Evolutionary conservation across 2,888 invertebrate species (phyloP), one percentile per base, ranked within the genome.

Genomic region (Microdon myrmicae): DNA sequence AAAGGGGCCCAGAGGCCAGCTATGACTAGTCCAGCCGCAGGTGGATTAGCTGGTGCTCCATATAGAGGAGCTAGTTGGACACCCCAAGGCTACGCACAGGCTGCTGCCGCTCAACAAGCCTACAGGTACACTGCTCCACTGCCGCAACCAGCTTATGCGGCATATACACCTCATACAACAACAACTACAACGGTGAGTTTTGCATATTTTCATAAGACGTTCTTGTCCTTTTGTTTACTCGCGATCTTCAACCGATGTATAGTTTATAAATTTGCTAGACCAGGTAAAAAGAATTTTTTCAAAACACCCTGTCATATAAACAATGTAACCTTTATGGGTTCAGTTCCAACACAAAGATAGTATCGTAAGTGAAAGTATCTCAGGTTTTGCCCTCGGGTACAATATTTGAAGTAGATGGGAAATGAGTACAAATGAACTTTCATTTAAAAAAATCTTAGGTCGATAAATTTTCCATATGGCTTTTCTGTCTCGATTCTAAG

Each of bases 21-120:
- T 71, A 80, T 80, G 80, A 79, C 77, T 71, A 80, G 80, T 74
- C 80, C 80, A 72, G 80, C 80, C 71, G 78, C 79, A 72, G 75
- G 78, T 71, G 79, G 79, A 64, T 75, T 79, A 72, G 75, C 79
- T 71, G 79, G 78, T 69, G 77, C 78, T 67, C 77, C 75, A 41
- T 80, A 80, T 70, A 76, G 80, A 70, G 79, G 79, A 71, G 78
- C 79, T 68, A 75, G 75, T 73, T 80, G 80, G 80, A 77, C 80
- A 69, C 79, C 78, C 64, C 80, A 79, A 71, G 80, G 77, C 41
- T 80, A 80, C 72, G 76, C 79, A 70, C 77, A 79, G 55, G 77
- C 78, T 60, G 78, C 78, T 49, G 77, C 78, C 37, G 77, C 78
- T 67, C 79, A 79, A 71, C 78, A 74, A 60, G 75, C 79, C 59